Evolutionary conservation across 2,797 vertebrate genomes (phyloP).

Genomic region (Alectoris magna): DNA sequence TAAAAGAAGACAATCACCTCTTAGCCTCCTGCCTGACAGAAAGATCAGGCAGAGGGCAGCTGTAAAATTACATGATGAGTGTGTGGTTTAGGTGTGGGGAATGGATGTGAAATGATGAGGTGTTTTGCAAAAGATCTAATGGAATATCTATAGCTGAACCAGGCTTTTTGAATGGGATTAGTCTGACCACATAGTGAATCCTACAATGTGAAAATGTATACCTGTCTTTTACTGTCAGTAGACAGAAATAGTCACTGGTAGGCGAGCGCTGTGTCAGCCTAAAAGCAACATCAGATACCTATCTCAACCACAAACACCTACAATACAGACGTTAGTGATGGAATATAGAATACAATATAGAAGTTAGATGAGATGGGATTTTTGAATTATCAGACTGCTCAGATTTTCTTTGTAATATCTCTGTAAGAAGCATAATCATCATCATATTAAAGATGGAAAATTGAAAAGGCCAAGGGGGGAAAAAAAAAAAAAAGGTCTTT

Average conservation of each 20-base stretch:
- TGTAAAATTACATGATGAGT: rapidly evolving
- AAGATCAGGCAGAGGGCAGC: not conserved
- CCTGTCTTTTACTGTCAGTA: not conserved
- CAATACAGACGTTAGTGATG: not conserved
- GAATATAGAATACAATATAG: not conserved
- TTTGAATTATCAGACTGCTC: not conserved
- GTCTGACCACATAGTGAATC: not conserved
- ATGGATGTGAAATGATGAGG: not conserved
- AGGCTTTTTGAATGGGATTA: not conserved
- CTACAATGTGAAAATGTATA: not conserved
- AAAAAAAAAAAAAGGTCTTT: rapidly evolving
- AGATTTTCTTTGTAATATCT: not conserved
- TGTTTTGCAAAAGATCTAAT: not conserved
- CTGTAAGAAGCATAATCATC: not conserved
- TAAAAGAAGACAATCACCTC: not conserved
- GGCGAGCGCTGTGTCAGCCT: not conserved
- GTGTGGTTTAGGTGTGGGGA: not conserved
- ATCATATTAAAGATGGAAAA: not conserved
- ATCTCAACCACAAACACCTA: not conserved
- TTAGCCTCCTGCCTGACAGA: not conserved
- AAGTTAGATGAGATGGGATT: not conserved
- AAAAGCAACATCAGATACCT: not conserved
- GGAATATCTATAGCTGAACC: not conserved
- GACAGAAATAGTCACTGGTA: not conserved
- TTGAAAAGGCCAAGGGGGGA: rapidly evolving